Conservation (phyloP, 2,888 invertebrate genomes). For the Parnassius orleans region DNA sequence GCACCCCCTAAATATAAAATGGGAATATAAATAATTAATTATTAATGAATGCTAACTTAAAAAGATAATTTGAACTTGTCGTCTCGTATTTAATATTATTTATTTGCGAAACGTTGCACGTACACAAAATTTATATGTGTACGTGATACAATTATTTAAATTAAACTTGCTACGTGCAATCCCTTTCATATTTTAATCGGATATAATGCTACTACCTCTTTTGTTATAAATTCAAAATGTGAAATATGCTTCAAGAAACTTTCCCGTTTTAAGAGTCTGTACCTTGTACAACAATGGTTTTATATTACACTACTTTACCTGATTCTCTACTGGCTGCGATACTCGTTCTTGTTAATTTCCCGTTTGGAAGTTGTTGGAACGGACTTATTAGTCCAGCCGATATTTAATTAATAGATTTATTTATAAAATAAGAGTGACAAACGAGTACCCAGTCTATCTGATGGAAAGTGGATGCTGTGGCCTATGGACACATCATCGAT, state of each 20-base stretch:
- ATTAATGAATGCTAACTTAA: slow-evolving; percentile 5
- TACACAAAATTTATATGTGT: slow-evolving; percentile 60
- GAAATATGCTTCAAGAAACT: not conserved
- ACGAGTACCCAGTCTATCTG: too few species aligned
- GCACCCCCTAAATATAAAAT: not conserved
- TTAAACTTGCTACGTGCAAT: slow-evolving; percentile 48
- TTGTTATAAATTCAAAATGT: slow-evolving; percentile 10
- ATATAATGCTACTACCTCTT: slow-evolving; percentile 33
- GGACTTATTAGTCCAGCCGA: too few species aligned
- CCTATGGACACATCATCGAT: too few species aligned
- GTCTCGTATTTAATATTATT: slow-evolving; percentile 53
- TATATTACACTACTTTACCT: too few species aligned
- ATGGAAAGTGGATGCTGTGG: too few species aligned
- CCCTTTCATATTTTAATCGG: slow-evolving; percentile 54
- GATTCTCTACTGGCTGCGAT: too few species aligned
- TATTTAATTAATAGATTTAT: too few species aligned
- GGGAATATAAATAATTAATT: not conserved
- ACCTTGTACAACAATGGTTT: too few species aligned
- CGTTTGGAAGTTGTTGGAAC: too few species aligned
- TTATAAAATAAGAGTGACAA: too few species aligned
- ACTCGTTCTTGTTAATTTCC: too few species aligned
- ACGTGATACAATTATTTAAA: slow-evolving; percentile 66
- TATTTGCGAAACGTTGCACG: slow-evolving; percentile 56
- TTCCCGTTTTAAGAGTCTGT: too few species aligned
- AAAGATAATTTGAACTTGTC: slow-evolving; percentile 23